A percentile compares a stretch with the other conserved stretches of the same genome.
Conservation (phyloP, 2,113 vertebrate genomes). For the Setophaga petechia region DNA sequence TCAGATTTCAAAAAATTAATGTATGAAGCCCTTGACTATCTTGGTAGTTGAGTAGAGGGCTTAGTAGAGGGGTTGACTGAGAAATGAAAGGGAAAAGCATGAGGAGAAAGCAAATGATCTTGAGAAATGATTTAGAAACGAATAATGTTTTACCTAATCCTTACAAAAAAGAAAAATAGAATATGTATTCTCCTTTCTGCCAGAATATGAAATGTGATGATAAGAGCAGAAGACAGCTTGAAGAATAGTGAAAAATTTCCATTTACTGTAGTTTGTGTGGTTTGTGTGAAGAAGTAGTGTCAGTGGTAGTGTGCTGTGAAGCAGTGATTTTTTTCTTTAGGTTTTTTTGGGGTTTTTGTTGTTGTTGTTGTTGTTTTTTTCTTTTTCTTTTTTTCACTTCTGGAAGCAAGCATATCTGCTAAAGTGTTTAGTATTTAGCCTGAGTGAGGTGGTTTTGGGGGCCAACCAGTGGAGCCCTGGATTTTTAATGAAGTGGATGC, state of each 20-base stretch:
- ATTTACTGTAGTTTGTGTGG: not conserved
- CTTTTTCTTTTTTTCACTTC: not conserved
- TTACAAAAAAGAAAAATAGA: not conserved
- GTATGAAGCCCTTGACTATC: not conserved
- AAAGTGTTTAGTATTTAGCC: not conserved
- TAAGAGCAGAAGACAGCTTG: not conserved
- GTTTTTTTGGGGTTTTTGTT: not conserved
- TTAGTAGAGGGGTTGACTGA: not conserved
- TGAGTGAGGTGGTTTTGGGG: fast-evolving
- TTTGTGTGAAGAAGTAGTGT: not conserved
- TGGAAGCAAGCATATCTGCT: not conserved
- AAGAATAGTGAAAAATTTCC: not conserved
- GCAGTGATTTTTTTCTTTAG: not conserved
- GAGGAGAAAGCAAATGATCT: not conserved
- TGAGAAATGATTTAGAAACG: not conserved
- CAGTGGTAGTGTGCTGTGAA: not conserved
- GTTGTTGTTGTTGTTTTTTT: too few relatives aligned
- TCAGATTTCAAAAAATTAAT: not conserved
- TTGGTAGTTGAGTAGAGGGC: not conserved
- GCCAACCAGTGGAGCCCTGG: not conserved
- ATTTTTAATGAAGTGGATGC: not conserved
- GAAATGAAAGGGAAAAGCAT: not conserved
- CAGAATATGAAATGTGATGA: not conserved
- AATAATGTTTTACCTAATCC: not conserved
- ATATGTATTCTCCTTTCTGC: not conserved